Percentiles rank a stretch among this genome's conserved stretches.
These are phyloP conservation scores for Mesitornis unicolor DNA, from an alignment of 2,113 vertebrate species.

Conservation along the genomic window DNA sequence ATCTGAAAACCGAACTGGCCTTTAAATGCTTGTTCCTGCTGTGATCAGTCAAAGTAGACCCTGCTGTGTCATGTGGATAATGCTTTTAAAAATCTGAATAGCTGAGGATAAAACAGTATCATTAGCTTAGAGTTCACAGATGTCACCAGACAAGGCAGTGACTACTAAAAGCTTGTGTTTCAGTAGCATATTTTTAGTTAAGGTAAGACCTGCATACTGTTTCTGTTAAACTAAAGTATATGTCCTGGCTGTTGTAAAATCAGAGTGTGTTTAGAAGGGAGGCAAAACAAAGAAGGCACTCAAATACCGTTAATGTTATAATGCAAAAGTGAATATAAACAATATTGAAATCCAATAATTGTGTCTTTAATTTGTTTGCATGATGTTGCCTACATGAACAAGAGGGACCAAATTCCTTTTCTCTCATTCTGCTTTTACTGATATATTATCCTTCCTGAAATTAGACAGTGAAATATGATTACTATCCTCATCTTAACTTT, in stretches of 20 bases:
- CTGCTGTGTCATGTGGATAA: constrained; percentile 9
- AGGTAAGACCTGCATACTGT: neutral
- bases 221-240: neutral
- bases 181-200: neutral
- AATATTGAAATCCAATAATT: neutral
- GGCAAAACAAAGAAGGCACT: neutral
- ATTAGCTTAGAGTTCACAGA: constrained; percentile 16
- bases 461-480: neutral
- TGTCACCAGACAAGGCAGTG: neutral
- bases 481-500: neutral
- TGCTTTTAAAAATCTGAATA: constrained; percentile 24
- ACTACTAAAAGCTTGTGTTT: neutral
- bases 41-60: neutral
- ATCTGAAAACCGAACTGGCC: neutral
- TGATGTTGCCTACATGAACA: neutral
- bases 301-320: neutral
- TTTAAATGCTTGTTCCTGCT: constrained; percentile 27
- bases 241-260: neutral
- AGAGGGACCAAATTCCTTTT: neutral
- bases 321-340: neutral
- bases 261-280: neutral
- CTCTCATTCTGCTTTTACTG: neutral
- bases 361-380: neutral
- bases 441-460: neutral
- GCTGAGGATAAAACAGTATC: neutral